A percentile compares a stretch with the other conserved stretches of the same genome.
Evolutionary conservation across 2,888 invertebrate species (phyloP).

Genomic region (Isotomurus palustris): DNA sequence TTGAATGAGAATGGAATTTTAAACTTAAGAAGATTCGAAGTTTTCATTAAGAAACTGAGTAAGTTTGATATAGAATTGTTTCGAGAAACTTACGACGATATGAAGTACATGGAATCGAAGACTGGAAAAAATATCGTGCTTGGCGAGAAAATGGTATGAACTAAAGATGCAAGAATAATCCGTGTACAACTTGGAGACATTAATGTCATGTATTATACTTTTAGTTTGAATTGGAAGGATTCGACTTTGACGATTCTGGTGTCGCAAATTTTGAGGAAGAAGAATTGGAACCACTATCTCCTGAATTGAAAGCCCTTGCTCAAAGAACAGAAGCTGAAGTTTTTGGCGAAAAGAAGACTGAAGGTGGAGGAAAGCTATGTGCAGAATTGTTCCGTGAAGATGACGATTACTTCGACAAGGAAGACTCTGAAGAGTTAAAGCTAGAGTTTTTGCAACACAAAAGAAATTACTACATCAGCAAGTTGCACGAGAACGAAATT

Average conservation of each 20-base stretch:
- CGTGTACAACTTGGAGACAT: background rate
- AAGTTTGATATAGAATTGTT: conserved; percentile 71
- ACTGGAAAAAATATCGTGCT: conserved; percentile 58
- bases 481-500: conserved; percentile 73
- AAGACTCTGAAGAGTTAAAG: conserved; percentile 54
- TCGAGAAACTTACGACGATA: conserved; percentile 69
- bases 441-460: conserved; percentile 80
- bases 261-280: conserved; percentile 36
- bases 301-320: conserved; percentile 60
- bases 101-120: conserved; percentile 77
- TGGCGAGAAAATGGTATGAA: conserved; percentile 44
- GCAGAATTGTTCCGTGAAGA: conserved; percentile 53
- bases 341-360: conserved; percentile 43
- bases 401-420: conserved; percentile 57
- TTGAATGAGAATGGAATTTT: conserved; percentile 85
- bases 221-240: conserved; percentile 38
- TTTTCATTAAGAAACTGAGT: conserved; percentile 69
- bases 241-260: conserved; percentile 39
- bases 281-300: conserved; percentile 42
- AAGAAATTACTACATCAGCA: conserved; percentile 84
- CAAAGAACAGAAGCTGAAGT: conserved; percentile 62
- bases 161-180: background rate
- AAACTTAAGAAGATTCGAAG: conserved; percentile 75
- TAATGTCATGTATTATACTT: conserved; percentile 9
- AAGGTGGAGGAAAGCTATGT: conserved; percentile 40